A percentile compares a stretch with the other conserved stretches of the same genome.
phyloP scores from a whole-genome alignment of 2,888 invertebrate genomes.

The Dioctria rufipes region DNA sequence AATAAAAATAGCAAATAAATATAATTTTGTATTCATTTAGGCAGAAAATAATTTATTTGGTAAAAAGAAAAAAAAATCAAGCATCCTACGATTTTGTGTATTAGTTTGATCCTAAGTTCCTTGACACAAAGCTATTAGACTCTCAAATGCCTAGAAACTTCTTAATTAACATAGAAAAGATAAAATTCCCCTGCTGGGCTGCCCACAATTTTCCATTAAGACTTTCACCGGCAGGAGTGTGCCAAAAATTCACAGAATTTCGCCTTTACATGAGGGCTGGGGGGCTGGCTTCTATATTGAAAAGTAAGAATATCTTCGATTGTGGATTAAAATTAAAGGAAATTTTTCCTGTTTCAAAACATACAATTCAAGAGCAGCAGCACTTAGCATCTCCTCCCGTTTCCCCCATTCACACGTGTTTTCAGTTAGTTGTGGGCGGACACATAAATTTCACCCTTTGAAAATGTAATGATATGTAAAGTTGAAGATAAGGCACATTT shows the following conservation, averaged over 20 bases:
- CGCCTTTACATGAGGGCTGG: constrained; percentile 7
- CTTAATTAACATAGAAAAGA: constrained; percentile 40
- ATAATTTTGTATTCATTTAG: no score
- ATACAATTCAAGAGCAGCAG: neutral
- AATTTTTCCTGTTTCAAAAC: neutral
- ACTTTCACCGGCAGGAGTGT: neutral
- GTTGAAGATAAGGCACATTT: constrained; percentile 35
- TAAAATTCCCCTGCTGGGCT: constrained; percentile 39
- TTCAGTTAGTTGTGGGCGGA: constrained; percentile 38
- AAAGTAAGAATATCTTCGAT: constrained; percentile 24
- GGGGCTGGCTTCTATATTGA: neutral
- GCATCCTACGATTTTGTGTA: no score
- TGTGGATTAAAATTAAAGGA: constrained; percentile 25
- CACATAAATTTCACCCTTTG: constrained; percentile 47
- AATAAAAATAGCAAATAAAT: no score
- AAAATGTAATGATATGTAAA: constrained; percentile 47
- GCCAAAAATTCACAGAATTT: constrained; percentile 18
- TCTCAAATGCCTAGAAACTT: constrained; percentile 22
- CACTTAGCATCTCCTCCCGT: no score
- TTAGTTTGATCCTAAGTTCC: neutral
- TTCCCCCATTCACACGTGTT: constrained; percentile 31
- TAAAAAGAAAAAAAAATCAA: no score
- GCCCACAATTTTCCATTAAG: constrained; percentile 38
- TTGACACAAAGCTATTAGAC: neutral
- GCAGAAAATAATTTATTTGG: no score